phyloP scores from a whole-genome alignment of 1,140 invertebrate genomes.

The Lepeophtheirus salmonis region DNA sequence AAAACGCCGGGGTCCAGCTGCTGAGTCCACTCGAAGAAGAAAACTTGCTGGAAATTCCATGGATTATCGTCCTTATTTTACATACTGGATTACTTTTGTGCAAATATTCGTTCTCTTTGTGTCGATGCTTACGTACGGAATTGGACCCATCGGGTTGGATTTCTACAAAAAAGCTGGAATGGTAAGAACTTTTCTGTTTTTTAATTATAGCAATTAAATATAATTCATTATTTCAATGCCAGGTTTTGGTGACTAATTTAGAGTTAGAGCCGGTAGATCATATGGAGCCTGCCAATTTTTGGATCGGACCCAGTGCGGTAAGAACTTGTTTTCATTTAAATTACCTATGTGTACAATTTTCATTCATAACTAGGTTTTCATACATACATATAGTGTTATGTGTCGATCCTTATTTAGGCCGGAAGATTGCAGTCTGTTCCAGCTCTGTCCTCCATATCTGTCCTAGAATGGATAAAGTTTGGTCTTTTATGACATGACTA shows the following conservation, averaged over 20 bases:
- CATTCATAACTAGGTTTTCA: too few species aligned
- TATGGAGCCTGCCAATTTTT: conserved; percentile 49
- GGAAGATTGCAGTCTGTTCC: too few species aligned
- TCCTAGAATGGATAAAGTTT: too few species aligned
- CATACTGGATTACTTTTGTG: conserved; percentile 93
- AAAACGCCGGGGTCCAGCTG: conserved; percentile 4
- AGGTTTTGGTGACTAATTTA: conserved; percentile 80
- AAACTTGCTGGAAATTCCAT: conserved; percentile 39
- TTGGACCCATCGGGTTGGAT: conserved; percentile 75
- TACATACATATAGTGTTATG: too few species aligned
- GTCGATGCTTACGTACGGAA: conserved; percentile 74
- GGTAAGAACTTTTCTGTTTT: conserved; percentile 25
- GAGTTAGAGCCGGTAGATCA: conserved; percentile 75
- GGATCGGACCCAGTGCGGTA: conserved; percentile 39
- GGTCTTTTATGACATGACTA: too few species aligned
- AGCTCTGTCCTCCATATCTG: too few species aligned
- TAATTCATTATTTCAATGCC: neutral
- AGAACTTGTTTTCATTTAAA: conserved; percentile 25
- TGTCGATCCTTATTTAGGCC: too few species aligned
- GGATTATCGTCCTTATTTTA: conserved; percentile 89
- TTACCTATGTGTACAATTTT: too few species aligned
- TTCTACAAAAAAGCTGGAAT: conserved; percentile 55
- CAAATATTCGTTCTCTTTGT: conserved; percentile 78
- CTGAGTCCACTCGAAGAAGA: conserved; percentile 12
- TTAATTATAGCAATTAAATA: neutral